These are phyloP conservation scores for Neogale vison DNA, from an alignment of 2,113 vertebrate species.

Conservation along the genomic window DNA sequence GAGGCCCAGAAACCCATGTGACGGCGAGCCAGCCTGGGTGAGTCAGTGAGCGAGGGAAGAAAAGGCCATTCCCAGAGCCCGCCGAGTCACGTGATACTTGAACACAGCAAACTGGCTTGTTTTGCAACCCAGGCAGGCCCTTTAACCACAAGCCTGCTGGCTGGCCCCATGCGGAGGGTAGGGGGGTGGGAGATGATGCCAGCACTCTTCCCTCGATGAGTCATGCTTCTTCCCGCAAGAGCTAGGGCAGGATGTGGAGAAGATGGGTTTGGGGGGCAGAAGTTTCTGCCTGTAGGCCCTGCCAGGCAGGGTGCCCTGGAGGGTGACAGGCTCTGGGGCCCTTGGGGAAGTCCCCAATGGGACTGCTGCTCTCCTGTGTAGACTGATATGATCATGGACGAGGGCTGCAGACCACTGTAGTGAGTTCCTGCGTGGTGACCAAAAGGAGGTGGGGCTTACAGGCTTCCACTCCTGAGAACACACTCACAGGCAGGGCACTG, in stretches of 20 bases:
- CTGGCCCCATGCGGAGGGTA: slow-evolving; percentile 56
- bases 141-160: slow-evolving; percentile 80
- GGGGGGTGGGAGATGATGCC: slow-evolving; percentile 52
- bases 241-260: slow-evolving; percentile 76
- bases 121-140: slow-evolving; percentile 79
- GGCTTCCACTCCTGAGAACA: fast-evolving
- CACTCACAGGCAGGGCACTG: neutral
- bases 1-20: slow-evolving; percentile 38
- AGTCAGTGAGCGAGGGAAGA: slow-evolving; percentile 54
- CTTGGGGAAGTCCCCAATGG: neutral
- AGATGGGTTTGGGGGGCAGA: slow-evolving; percentile 44
- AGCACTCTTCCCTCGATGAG: slow-evolving; percentile 70
- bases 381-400: neutral
- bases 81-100: slow-evolving; percentile 50
- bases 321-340: neutral
- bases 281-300: neutral
- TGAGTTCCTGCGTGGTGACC: neutral
- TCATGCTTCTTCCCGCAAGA: slow-evolving; percentile 75
- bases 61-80: neutral
- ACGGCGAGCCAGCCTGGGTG: neutral
- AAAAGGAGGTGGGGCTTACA: neutral
- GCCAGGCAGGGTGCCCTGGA: neutral
- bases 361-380: neutral
- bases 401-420: neutral
- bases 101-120: slow-evolving; percentile 68